phyloP scores from a whole-genome alignment of 1,140 invertebrate genomes.

The Lasaia peninsularis region DNA sequence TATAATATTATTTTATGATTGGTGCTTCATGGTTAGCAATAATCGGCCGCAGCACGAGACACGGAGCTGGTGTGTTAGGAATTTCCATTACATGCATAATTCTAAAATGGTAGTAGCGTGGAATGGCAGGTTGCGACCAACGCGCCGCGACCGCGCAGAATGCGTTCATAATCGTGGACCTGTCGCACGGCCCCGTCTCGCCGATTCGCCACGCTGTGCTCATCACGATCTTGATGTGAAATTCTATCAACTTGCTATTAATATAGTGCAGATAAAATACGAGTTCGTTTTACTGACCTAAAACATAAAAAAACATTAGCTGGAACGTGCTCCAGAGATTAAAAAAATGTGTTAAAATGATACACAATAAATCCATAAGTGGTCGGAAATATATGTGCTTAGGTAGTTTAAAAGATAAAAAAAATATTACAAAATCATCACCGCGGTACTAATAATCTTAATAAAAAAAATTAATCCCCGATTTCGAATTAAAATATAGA shows the following conservation, averaged over 20 bases:
- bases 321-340: too few relatives aligned
- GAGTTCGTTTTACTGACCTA: too few relatives aligned
- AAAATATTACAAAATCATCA: too few relatives aligned
- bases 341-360: too few relatives aligned
- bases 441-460: too few relatives aligned
- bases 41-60: constrained; percentile 37
- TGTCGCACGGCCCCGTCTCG: constrained; percentile 62
- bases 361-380: too few relatives aligned
- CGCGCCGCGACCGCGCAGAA: constrained; percentile 64
- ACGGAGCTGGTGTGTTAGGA: constrained; percentile 36
- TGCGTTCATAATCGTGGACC: constrained; percentile 70
- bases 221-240: constrained; percentile 28
- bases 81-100: constrained; percentile 46
- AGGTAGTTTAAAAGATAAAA: too few relatives aligned
- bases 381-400: too few relatives aligned
- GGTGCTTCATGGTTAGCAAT: constrained; percentile 11
- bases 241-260: constrained; percentile 15
- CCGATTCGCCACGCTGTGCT: constrained; percentile 39
- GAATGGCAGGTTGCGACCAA: constrained; percentile 46
- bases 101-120: constrained; percentile 30
- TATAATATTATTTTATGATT: background rate
- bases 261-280: background rate
- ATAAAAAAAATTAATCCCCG: too few relatives aligned
- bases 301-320: too few relatives aligned
- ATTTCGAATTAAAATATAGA: too few relatives aligned